Percentiles rank a stretch among this genome's conserved stretches.
Evolutionary conservation across 2,888 invertebrate genomes (phyloP).

Genomic region (Agonum fuliginosum): DNA sequence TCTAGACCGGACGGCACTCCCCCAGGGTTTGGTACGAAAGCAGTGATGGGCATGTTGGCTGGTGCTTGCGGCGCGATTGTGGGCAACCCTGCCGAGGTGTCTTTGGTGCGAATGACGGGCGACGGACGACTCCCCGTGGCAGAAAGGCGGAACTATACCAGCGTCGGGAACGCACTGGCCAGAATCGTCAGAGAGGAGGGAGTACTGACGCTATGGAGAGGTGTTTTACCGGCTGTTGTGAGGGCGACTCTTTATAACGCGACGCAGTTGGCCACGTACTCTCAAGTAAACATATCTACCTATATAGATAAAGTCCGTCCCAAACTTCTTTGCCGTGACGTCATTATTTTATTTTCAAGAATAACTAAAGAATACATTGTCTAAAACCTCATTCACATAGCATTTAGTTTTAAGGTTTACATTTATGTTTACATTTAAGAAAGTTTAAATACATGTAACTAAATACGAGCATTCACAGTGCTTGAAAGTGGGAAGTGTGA

Average conservation of each 20-base stretch:
- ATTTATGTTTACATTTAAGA: too few relatives aligned
- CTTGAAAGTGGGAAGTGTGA: too few relatives aligned
- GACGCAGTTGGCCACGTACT: constrained; percentile 97
- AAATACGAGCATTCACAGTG: too few relatives aligned
- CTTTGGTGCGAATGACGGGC: constrained; percentile 94
- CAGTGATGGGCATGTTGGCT: constrained; percentile 88
- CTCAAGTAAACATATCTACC: constrained; percentile 83
- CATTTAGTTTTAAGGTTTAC: too few relatives aligned
- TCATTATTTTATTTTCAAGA: too few relatives aligned
- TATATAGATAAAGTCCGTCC: too few relatives aligned
- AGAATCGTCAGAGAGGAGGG: constrained; percentile 85
- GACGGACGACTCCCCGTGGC: constrained; percentile 92
- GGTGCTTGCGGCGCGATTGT: constrained; percentile 91
- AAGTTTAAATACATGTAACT: too few relatives aligned
- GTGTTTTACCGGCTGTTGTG: constrained; percentile 88
- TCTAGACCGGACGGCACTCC: constrained; percentile 67
- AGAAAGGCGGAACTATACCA: constrained; percentile 90
- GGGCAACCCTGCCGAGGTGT: constrained; percentile 95
- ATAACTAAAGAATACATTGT: too few relatives aligned
- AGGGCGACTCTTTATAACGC: constrained; percentile 99
- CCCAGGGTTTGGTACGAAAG: constrained; percentile 89
- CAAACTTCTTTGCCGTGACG: too few relatives aligned
- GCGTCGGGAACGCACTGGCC: constrained; percentile 88
- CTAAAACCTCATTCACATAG: too few relatives aligned
- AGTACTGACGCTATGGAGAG: constrained; percentile 92